phyloP scores from a whole-genome alignment of 2,888 invertebrate genomes.

The Palloptera scutellata region DNA sequence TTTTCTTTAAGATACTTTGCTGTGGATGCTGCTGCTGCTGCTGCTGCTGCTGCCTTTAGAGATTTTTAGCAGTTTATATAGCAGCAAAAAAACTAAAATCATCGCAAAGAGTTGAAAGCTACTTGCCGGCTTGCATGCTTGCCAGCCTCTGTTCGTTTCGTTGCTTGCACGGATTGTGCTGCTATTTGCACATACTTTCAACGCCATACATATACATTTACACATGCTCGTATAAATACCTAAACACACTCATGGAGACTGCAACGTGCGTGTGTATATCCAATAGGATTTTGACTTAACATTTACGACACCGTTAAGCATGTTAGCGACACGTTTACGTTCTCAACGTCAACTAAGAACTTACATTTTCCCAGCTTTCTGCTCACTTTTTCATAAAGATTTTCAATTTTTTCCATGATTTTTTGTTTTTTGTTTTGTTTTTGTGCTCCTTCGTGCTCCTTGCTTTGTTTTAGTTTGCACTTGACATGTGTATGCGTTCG shows the following conservation, averaged over 20 bases:
- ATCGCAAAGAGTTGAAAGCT: conserved; percentile 25
- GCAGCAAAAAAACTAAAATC: conserved; percentile 8
- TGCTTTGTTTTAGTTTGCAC: not conserved
- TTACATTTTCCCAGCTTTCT: not conserved
- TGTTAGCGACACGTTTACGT: conserved; percentile 34
- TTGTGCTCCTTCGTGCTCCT: not conserved
- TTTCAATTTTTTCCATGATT: too few species aligned
- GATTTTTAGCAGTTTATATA: conserved; percentile 27
- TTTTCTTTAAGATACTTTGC: too few species aligned
- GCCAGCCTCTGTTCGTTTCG: not conserved
- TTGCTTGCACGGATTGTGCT: not conserved
- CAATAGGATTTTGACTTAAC: conserved; percentile 28
- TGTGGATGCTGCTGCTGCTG: too few species aligned
- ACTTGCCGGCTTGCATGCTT: not conserved
- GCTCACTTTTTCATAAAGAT: not conserved
- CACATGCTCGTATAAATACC: too few species aligned
- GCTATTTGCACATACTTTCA: too few species aligned
- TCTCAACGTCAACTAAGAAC: conserved; percentile 12
- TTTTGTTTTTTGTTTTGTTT: too few species aligned
- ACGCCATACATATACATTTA: too few species aligned
- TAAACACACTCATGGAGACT: too few species aligned
- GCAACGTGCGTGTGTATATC: not conserved
- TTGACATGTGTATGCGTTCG: not conserved
- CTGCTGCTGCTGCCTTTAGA: not conserved
- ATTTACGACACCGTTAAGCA: conserved; percentile 34